A percentile compares a stretch with the other conserved stretches of the same genome.
These are phyloP conservation scores for Coelinius sp. DNA, from an alignment of 2,888 invertebrate species.

Conservation along the genomic window DNA sequence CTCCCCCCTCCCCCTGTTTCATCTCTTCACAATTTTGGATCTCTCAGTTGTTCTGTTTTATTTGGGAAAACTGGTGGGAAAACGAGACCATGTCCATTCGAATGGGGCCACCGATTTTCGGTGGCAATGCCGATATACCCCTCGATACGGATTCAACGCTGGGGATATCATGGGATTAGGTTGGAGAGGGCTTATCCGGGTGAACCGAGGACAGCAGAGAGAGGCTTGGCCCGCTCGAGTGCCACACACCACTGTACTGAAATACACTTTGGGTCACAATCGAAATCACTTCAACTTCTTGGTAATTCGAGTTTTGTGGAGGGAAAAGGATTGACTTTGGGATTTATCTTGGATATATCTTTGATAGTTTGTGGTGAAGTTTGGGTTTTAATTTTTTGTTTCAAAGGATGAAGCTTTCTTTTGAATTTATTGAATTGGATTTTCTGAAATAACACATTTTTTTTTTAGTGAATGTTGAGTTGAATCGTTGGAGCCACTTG, in stretches of 20 bases:
- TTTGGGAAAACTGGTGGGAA: constrained; percentile 46
- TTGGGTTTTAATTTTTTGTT: not conserved
- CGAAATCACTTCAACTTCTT: constrained; percentile 42
- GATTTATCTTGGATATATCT: not conserved
- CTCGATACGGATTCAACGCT: constrained; percentile 40
- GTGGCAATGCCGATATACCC: constrained; percentile 55
- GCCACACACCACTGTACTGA: constrained; percentile 25
- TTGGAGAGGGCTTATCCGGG: constrained; percentile 53
- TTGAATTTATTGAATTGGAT: not conserved
- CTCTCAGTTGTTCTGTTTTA: not conserved
- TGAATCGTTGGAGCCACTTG: not conserved
- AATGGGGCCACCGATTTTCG: constrained; percentile 60
- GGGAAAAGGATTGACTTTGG: constrained; percentile 10
- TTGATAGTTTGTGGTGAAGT: not conserved
- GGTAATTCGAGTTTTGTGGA: constrained; percentile 29
- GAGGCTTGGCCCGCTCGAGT: constrained; percentile 29
- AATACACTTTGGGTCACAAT: constrained; percentile 40
- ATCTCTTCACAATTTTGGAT: not conserved
- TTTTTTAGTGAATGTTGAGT: no score
- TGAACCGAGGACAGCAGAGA: constrained; percentile 41
- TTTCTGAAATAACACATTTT: no score
- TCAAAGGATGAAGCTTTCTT: no score
- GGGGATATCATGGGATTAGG: constrained; percentile 63
- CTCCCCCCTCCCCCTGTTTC: constrained; percentile 34
- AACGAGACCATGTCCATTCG: constrained; percentile 67